phyloP scores from a whole-genome alignment of 2,797 vertebrate genomes.

The Vireo griseus region DNA sequence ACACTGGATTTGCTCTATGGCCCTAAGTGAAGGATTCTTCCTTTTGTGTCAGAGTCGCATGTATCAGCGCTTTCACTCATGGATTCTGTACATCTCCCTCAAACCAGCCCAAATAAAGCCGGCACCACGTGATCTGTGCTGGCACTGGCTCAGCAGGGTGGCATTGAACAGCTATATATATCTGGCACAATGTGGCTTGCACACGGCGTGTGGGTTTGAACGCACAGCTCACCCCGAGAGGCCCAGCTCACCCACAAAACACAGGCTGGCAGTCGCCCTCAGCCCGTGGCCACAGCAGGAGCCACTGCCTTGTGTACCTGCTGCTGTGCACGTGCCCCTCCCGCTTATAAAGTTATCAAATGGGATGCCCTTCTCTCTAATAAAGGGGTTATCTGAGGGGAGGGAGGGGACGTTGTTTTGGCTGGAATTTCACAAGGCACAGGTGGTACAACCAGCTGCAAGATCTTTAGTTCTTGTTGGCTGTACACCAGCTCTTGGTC shows the following conservation, averaged over 20 bases:
- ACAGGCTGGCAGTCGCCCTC: background rate
- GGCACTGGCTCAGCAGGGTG: constrained; percentile 55
- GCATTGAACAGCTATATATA: constrained; percentile 53
- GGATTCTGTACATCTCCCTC: constrained; percentile 56
- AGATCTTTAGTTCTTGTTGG: constrained; percentile 83
- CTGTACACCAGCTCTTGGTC: constrained; percentile 78
- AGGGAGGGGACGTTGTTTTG: constrained; percentile 79
- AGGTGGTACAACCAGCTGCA: constrained; percentile 82
- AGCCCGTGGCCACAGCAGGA: background rate
- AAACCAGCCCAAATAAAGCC: constrained; percentile 59
- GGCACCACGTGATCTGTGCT: background rate
- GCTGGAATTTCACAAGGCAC: constrained; percentile 82
- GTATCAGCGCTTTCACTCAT: constrained; percentile 49
- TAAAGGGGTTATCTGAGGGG: constrained; percentile 67
- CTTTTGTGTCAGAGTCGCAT: constrained; percentile 30
- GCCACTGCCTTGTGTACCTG: background rate
- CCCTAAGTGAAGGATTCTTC: constrained; percentile 49
- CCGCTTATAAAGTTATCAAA: constrained; percentile 53
- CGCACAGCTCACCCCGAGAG: background rate
- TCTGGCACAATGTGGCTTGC: constrained; percentile 55
- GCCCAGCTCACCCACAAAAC: background rate
- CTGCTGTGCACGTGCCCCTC: background rate
- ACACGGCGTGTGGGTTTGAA: background rate
- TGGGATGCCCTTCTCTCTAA: constrained; percentile 66
- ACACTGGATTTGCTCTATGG: background rate